These are phyloP conservation scores for Nebria salina DNA, from an alignment of 2,888 invertebrate genomes.

Conservation along the genomic window DNA sequence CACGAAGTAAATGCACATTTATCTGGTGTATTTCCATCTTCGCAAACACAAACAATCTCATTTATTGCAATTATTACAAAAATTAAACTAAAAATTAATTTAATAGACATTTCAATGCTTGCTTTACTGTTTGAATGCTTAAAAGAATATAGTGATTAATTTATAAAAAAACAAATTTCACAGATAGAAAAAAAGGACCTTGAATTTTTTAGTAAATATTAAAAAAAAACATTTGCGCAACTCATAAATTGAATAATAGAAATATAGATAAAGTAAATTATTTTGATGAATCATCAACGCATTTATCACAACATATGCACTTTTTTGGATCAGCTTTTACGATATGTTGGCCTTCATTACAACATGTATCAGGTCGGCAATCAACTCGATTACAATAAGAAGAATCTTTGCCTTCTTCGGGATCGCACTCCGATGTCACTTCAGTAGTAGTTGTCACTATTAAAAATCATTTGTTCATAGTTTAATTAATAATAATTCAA, in stretches of 20 bases:
- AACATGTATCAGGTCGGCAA: constrained; percentile 7
- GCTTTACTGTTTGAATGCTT: not conserved
- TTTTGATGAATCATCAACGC: constrained; percentile 15
- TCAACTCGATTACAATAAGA: constrained; percentile 20
- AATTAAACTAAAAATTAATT: not conserved
- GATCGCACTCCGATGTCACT: not conserved
- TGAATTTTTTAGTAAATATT: not conserved
- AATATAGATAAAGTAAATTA: not conserved
- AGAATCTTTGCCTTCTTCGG: not conserved
- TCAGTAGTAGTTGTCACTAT: not conserved
- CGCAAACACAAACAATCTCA: constrained; percentile 17
- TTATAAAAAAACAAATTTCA: too few relatives aligned
- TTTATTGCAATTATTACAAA: constrained; percentile 5
- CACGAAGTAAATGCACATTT: constrained; percentile 27
- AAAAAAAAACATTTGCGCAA: not conserved
- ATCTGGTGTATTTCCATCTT: constrained; percentile 25
- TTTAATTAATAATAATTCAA: not conserved
- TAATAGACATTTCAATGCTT: constrained; percentile 3
- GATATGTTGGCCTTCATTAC: constrained; percentile 16
- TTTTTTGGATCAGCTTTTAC: constrained; percentile 26
- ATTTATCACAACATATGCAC: constrained; percentile 32
- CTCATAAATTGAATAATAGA: not conserved
- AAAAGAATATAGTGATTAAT: not conserved
- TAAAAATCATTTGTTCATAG: not conserved
- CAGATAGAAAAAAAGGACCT: not conserved